phyloP scores from a whole-genome alignment of 2,797 vertebrate species.

The Bradypodion pumilum region DNA sequence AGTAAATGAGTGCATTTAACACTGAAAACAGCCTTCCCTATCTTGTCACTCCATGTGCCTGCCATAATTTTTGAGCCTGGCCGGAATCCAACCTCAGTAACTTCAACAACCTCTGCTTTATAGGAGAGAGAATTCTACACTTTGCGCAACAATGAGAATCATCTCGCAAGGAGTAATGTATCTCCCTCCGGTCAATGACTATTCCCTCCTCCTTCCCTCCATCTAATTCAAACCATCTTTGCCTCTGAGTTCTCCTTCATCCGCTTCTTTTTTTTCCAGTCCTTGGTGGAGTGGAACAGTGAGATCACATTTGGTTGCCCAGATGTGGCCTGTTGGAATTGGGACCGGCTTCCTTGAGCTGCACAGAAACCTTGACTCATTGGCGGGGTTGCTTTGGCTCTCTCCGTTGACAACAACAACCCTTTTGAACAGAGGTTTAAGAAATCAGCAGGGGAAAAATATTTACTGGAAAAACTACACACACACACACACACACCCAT shows the following conservation, averaged over 20 bases:
- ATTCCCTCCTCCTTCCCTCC: not conserved
- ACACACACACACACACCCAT: no score
- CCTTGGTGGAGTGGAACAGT: not conserved
- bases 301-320: not conserved
- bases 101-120: not conserved
- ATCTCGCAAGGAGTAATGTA: not conserved
- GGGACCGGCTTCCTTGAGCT: not conserved
- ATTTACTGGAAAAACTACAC: not conserved
- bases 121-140: not conserved
- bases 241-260: not conserved
- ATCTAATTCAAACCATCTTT: conserved; percentile 3
- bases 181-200: not conserved
- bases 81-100: not conserved
- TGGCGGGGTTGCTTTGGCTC: not conserved
- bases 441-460: not conserved
- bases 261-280: not conserved
- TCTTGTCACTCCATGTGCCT: not conserved
- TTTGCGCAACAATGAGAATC: not conserved
- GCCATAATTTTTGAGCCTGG: not conserved
- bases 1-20: not conserved
- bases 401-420: not conserved
- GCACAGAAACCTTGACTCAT: conserved; percentile 1
- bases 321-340: not conserved
- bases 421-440: not conserved
- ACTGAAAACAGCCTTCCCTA: not conserved